Base-by-base conservation (phyloP, 2,888 invertebrate genomes). In the Zeuzera pyrina region DNA sequence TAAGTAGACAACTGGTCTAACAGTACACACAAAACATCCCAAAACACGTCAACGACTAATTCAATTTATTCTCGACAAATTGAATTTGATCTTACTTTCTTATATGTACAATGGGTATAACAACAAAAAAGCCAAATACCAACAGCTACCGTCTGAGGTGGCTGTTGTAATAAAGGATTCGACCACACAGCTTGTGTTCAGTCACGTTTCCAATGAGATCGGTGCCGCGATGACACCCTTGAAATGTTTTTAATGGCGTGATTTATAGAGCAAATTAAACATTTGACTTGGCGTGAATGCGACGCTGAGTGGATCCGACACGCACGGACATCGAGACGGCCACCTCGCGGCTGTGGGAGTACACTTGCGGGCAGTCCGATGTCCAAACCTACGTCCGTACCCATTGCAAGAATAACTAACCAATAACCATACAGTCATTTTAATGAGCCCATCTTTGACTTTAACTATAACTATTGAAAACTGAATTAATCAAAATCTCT, bases 211-310 rank as follows among this genome's bases (percentile, higher is more conserved):
- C 74, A 73, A 79, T 74, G 70, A 79, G 73, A 66, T 68, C 70
- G 63, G 67, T 57, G 58, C 67, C 63, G 67, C 71, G 76, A 78
- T 79, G 81, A 81, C 81, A 79, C 78, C 81, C 81, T 76, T 81
- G 78, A 81, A 83, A 83, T 72, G 76, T 69, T 73, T 78, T 71
- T 79, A 83, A 81, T 83, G 64, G 76, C 71, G 67, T 81, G 79
- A 79, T 79, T 81, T 81, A 81, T 79, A 81, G 78, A 81, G 72
- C 79, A 83, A 83, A 81, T 83, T 83, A 83, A 83, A 83, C 81
- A 83, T 83, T 81, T 83, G 81, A 83, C 74, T 81, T 79, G 73
- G 54, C 81, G 79, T 83, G 81, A 81, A 83, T 81, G 73, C 65
- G 71, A 65, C 52, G 70, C 63, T 81, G 81, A 81, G 79, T 78